Base-by-base conservation (phyloP, 2,888 invertebrate genomes). In the Dynastes hyllus region DNA sequence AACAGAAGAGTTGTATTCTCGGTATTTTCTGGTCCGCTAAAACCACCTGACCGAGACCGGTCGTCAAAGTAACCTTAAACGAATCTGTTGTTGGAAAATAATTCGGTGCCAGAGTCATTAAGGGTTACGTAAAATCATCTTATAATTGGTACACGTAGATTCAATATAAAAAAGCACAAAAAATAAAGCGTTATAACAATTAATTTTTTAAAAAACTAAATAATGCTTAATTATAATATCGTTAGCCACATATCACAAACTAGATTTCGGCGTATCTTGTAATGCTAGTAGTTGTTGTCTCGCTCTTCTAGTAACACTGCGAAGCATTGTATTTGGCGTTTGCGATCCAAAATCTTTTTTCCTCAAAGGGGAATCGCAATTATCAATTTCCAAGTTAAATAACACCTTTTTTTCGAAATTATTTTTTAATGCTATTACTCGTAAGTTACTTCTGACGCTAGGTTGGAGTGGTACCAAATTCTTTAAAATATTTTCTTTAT, bases 321-420 rank as follows among this genome's bases (percentile, higher is more conserved):
- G 37, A 22, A 73, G 3, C 73, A 73, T 58, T 16, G 73, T 73
- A 73, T 73, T 73, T 22, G 73, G 73, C 6, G 73, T 73, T 58
- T 61, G 53, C 11, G 2, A 2, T n/a, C n/a, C 5, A 2, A 4
- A 45, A 11, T 45, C 45, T 37, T 71, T 71, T 5, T 67, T 67
- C 40, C 11, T 51, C 27, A 29, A 4, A 69, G 50, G 69, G 27
- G 69, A 27, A 2, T 16, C 9, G 11, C 2, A 6, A 29, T 27
- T 69, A 3, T 69, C 51, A 51, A 1, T 13, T 50, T 27, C 27
- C n/a, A 73, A 11, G 16, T 73, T 27, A 9, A 73, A 73, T n/a
- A 73, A 13, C 16, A 73, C 73, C 8, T 55, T 73, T 22, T 58
- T 55, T 29, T 53, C 9, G 1, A 73, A 53, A 73, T 73, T 73